These are phyloP conservation scores for Monochamus alternatus DNA, from an alignment of 2,888 invertebrate genomes.

Conservation along the genomic window DNA sequence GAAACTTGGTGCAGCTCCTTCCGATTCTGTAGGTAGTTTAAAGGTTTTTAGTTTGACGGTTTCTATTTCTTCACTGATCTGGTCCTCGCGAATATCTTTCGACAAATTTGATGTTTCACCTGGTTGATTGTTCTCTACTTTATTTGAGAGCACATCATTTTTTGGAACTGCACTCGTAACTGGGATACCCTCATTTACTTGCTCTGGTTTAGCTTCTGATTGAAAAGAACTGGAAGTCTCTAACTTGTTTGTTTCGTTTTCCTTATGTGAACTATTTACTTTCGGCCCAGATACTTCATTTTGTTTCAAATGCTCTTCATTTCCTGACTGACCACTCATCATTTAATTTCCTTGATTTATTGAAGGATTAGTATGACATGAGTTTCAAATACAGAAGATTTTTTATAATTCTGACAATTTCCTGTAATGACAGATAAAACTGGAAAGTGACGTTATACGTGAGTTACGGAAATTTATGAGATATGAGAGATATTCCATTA, in stretches of 20 bases:
- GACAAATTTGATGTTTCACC: not conserved
- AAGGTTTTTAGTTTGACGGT: slow-evolving; percentile 41
- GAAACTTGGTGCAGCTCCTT: slow-evolving; percentile 32
- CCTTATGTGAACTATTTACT: not conserved
- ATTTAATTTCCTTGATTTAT: slow-evolving; percentile 8
- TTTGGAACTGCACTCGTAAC: not conserved
- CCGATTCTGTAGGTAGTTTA: slow-evolving; percentile 40
- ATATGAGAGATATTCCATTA: slow-evolving; percentile 10
- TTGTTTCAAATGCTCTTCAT: slow-evolving; percentile 15
- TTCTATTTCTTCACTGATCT: slow-evolving; percentile 34
- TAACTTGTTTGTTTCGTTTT: not conserved
- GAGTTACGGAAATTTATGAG: not conserved
- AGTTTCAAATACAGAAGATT: slow-evolving; percentile 28
- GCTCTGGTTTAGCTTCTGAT: not conserved
- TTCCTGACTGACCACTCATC: slow-evolving; percentile 21
- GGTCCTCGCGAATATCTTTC: not conserved
- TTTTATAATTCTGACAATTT: slow-evolving; percentile 19
- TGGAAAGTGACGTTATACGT: not conserved
- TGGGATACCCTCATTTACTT: not conserved
- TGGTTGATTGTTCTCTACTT: not conserved
- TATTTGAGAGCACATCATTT: not conserved
- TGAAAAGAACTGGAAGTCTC: not conserved
- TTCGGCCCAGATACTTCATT: not conserved
- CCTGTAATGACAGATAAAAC: slow-evolving; percentile 14
- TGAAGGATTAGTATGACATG: slow-evolving; percentile 11